Evolutionary conservation across 2,797 vertebrate species (phyloP).

Genomic region (Melanotaenia nigrans): DNA sequence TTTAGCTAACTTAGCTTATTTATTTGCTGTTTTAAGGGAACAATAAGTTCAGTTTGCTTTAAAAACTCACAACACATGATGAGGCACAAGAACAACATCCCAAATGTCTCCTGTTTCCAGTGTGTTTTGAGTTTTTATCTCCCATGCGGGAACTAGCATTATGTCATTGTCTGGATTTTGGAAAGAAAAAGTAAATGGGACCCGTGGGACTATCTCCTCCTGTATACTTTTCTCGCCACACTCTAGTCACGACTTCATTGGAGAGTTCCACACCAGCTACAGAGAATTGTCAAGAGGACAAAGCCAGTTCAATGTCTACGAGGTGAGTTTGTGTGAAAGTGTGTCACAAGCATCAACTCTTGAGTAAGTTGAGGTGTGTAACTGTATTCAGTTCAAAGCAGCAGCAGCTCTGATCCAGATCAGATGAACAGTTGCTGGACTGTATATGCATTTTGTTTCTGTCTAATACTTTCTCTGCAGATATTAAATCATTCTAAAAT

Average conservation of each 20-base stretch:
- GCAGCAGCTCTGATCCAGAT: background rate
- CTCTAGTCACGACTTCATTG: constrained; percentile 95
- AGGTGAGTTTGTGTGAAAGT: constrained; percentile 80
- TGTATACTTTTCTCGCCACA: background rate
- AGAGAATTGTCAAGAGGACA: constrained; percentile 95
- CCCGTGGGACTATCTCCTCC: background rate
- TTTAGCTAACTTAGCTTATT: background rate
- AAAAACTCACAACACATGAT: constrained; percentile 16
- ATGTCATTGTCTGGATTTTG: background rate
- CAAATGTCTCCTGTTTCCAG: background rate
- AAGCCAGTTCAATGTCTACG: constrained; percentile 97
- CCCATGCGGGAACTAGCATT: no score
- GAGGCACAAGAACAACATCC: background rate
- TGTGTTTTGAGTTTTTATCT: background rate
- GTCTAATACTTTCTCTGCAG: no score
- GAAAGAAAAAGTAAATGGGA: background rate
- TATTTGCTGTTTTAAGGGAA: no score
- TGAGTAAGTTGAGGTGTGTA: background rate
- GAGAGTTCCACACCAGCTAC: constrained; percentile 98
- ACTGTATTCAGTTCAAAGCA: no score
- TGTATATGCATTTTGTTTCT: no score
- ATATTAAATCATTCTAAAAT: no score
- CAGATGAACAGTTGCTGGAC: background rate
- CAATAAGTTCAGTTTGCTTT: background rate
- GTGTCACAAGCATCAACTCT: background rate